Evolutionary conservation across 2,888 invertebrate genomes (phyloP).

Genomic region (Amblyteles armatorius): DNA sequence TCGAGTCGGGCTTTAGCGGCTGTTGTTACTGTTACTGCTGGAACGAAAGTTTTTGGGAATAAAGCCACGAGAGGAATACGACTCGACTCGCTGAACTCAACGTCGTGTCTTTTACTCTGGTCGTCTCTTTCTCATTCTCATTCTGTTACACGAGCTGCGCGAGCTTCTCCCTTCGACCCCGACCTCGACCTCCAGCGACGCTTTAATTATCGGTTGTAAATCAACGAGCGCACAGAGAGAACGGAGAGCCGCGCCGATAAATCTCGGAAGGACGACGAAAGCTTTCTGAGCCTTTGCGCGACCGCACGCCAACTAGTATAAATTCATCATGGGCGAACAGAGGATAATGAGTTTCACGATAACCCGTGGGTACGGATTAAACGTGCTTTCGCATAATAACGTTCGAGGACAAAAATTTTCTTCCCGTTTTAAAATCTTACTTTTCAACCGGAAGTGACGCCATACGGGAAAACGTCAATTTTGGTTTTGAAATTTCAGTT

Average conservation of each 20-base stretch:
- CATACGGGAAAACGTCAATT: too few relatives aligned
- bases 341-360: constrained; percentile 68
- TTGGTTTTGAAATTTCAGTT: too few relatives aligned
- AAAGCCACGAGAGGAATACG: constrained; percentile 60
- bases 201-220: constrained; percentile 83
- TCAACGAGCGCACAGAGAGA: constrained; percentile 71
- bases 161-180: constrained; percentile 58
- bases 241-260: constrained; percentile 75
- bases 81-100: constrained; percentile 37
- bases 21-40: constrained; percentile 62
- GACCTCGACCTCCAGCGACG: constrained; percentile 72
- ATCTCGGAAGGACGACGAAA: constrained; percentile 76
- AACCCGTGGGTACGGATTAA: constrained; percentile 46
- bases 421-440: neutral
- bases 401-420: constrained; percentile 15
- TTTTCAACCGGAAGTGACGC: neutral
- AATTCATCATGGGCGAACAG: constrained; percentile 63
- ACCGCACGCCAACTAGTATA: constrained; percentile 61
- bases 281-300: constrained; percentile 67
- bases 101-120: constrained; percentile 52
- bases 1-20: constrained; percentile 59
- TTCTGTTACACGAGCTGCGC: constrained; percentile 46
- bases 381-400: constrained; percentile 33
- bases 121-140: constrained; percentile 55
- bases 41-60: constrained; percentile 76